These are phyloP conservation scores for Patiria miniata DNA, from an alignment of 35 echinoderm and acorn worm species.

Conservation along the genomic window DNA sequence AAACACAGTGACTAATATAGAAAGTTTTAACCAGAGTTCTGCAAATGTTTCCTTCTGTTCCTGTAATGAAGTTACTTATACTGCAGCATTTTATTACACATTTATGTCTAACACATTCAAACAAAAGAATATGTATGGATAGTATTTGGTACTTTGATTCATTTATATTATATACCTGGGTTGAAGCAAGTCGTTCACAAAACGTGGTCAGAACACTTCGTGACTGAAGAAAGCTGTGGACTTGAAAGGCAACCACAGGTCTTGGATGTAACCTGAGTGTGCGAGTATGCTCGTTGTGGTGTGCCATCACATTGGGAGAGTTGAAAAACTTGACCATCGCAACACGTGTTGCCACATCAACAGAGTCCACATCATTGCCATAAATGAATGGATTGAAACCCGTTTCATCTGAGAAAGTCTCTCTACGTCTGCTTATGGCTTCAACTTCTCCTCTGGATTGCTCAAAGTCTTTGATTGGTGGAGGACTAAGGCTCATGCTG, in stretches of 20 bases:
- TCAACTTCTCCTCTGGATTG: constrained; percentile 78
- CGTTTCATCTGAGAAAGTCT: constrained; percentile 52
- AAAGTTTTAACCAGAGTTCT: no score
- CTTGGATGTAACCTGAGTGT: constrained; percentile 88
- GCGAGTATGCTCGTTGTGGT: constrained; percentile 87
- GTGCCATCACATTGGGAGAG: constrained; percentile 81
- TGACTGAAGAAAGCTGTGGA: constrained; percentile 74
- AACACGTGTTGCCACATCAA: constrained; percentile 91
- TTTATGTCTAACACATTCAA: no score
- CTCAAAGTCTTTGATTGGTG: constrained; percentile 86
- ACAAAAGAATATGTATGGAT: no score
- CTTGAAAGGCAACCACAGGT: constrained; percentile 92
- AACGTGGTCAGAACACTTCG: constrained; percentile 59
- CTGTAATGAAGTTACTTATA: no score
- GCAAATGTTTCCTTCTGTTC: no score
- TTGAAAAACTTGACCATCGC: constrained; percentile 94
- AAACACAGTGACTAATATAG: no score
- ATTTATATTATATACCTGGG: constrained; percentile 52
- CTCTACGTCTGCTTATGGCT: constrained; percentile 62
- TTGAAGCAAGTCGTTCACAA: constrained; percentile 62
- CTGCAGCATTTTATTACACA: no score
- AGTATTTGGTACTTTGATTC: background rate
- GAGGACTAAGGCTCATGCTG: constrained; percentile 87
- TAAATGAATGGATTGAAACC: constrained; percentile 87
- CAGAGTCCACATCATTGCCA: constrained; percentile 92